These are phyloP conservation scores for Ibycter americanus DNA, from an alignment of 2,797 vertebrate genomes.

Conservation along the genomic window DNA sequence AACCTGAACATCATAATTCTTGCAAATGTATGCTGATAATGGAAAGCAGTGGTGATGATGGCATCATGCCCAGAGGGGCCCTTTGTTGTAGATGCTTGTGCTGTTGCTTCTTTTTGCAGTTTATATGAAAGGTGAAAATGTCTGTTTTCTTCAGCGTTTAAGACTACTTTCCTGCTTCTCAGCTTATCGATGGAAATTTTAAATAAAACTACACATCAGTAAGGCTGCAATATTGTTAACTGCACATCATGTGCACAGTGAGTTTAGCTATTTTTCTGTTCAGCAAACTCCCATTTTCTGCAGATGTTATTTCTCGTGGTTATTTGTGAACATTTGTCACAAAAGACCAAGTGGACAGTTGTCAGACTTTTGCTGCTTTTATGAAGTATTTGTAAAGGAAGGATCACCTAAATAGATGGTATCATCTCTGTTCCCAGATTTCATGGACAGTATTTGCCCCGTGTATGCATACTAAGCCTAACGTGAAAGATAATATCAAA, in stretches of 20 bases:
- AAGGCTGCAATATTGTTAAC: not conserved
- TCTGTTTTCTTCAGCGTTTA: not conserved
- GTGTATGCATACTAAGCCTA: not conserved
- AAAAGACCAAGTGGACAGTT: not conserved
- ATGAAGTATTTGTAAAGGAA: not conserved
- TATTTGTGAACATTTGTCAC: not conserved
- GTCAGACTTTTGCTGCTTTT: not conserved
- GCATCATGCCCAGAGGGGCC: not conserved
- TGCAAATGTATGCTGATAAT: not conserved
- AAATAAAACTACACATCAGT: not conserved
- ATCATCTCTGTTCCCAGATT: not conserved
- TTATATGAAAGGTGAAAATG: not conserved
- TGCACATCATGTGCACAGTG: not conserved
- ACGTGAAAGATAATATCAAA: not conserved
- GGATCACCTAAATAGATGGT: not conserved
- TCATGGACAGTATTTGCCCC: not conserved
- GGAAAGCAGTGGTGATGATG: not conserved
- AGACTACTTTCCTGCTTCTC: not conserved
- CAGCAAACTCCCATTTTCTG: not conserved
- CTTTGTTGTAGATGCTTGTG: not conserved
- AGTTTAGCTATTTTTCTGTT: not conserved
- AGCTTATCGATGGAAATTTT: not conserved
- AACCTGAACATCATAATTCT: slow-evolving; percentile 1
- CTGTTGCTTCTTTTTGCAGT: not conserved
- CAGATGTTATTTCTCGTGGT: not conserved